These are phyloP conservation scores for Isurus oxyrinchus DNA, from an alignment of 2,113 vertebrate genomes.

Conservation along the genomic window DNA sequence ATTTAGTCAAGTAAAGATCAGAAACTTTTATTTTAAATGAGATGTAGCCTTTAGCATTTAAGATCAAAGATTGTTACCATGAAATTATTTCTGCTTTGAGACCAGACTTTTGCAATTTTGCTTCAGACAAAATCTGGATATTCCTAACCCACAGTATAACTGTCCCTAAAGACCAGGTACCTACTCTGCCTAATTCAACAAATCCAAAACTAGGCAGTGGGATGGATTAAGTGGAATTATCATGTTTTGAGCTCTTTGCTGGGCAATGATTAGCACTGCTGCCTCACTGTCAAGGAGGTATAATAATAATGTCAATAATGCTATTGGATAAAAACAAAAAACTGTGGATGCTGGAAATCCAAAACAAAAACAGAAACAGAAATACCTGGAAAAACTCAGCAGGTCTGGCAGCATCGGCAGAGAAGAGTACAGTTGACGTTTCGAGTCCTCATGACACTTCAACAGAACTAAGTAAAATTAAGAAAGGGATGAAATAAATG, in stretches of 20 bases:
- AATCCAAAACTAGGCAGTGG: not conserved
- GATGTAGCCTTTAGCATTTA: not conserved
- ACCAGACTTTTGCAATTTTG: not conserved
- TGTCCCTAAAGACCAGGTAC: not conserved
- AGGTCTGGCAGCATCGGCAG: too few relatives aligned
- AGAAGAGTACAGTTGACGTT: too few relatives aligned
- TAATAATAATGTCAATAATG: too few relatives aligned
- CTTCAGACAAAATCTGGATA: not conserved
- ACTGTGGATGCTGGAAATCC: too few relatives aligned
- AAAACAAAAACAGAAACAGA: too few relatives aligned
- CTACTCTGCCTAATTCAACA: not conserved
- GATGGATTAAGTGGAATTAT: not conserved
- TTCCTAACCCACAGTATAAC: not conserved
- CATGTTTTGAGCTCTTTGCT: not conserved
- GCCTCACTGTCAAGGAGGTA: too few relatives aligned
- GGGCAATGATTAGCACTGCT: too few relatives aligned
- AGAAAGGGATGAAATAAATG: too few relatives aligned
- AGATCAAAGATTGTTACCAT: not conserved
- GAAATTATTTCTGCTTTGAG: not conserved
- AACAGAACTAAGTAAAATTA: too few relatives aligned
- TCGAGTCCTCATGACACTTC: too few relatives aligned
- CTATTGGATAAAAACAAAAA: too few relatives aligned
- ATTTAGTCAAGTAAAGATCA: not conserved
- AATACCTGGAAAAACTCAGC: too few relatives aligned
- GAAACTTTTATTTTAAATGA: not conserved